Base-by-base conservation (phyloP, 2,113 vertebrate species). In the Clupea harengus region DNA sequence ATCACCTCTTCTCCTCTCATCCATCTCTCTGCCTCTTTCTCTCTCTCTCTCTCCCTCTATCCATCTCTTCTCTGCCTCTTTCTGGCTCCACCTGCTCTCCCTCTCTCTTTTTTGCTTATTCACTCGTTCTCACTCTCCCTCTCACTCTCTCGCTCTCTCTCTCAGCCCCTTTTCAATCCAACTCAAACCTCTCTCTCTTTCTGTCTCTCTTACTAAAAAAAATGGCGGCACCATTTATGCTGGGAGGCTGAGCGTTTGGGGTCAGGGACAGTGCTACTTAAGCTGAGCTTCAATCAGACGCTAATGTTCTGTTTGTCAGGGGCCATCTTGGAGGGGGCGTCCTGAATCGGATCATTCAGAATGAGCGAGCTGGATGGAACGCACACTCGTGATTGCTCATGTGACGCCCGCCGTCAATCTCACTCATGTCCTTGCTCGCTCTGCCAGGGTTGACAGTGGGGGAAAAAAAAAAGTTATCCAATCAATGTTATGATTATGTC, bases 1-100 rank as follows among this genome's bases (percentile, higher is more conserved):
- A 20, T n/a, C 25, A 9, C n/a, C 25, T n/a, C 20, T 67, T 67
- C 25, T n/a, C 25, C 60, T 10, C 22, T 67, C 60, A 67, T 25
- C 60, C 60, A 67, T 67, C 60, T 25, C 22, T 67, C 81, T 44
- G 52, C 46, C 60, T 45, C 60, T 50, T 83, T 45, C 57, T 82
- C 44, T 18, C 57, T 64, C 25, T 82, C 50, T n/a, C 39, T 39
- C 39, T 7, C 60, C 25, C 60, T 67, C 60, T n/a, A n/a, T n/a
- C n/a, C n/a, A n/a, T 67, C 25, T 25, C 60, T 67, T 8, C 22
- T 57, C 54, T 20, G 8, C 5, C 18, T n/a, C 22, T 60, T n/a
- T 60, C 20, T 60, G 20, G 54, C 47, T 49, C 39, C 2, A 39
- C 39, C 39, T 39, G 39, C 39, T 39, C 39, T 39, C 39, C 0